Base-by-base conservation (phyloP, 2,113 vertebrate species). In the Eudyptes chrysolophus region DNA sequence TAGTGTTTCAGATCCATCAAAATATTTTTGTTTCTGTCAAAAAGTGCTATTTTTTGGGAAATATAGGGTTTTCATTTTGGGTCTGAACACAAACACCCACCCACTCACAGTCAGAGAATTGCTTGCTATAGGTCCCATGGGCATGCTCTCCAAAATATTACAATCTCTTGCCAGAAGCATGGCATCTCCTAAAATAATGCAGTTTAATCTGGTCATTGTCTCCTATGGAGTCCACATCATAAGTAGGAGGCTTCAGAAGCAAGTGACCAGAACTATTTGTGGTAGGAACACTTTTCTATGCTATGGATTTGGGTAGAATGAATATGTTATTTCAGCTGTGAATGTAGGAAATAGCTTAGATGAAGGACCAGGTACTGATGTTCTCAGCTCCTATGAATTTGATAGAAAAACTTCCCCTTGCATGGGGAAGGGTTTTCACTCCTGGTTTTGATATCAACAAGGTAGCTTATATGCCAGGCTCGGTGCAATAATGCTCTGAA, bases 21-120 rank as follows among this genome's bases (percentile, higher is more conserved):
- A 89, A 94, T 92, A 92, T 89, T 96, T 92, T 84, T 90, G 20
- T 76, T 96, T 96, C 55, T 75, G 42, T 79, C n/a, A 70, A 69
- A 82, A 93, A 76, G 32, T 18, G 25, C 15, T 80, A 3, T 76
- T 89, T 76, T 52, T 14, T 72, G 30, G 36, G 48, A 93, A 93
- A 92, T 65, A 44, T 0, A 77, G 21, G 24, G 6, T 46, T 95
- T 95, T 95, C 66, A 83, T 87, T 93, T 84, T 90, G 52, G 84
- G 34, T 84, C 84, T 95, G 84, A 95, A 87, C 61, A 91, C 69
- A 96, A 89, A 92, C 71, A 94, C 7, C 10, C 57, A 84, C 89
- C 74, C 34, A 85, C 84, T 89, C 52, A 51, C 36, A 89, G 84
- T 7, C 4, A 15, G 78, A 82, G 27, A 52, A 76, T 65, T 79